Conservation (phyloP, 2,113 vertebrate genomes). For the Cyanoderma ruficeps region DNA sequence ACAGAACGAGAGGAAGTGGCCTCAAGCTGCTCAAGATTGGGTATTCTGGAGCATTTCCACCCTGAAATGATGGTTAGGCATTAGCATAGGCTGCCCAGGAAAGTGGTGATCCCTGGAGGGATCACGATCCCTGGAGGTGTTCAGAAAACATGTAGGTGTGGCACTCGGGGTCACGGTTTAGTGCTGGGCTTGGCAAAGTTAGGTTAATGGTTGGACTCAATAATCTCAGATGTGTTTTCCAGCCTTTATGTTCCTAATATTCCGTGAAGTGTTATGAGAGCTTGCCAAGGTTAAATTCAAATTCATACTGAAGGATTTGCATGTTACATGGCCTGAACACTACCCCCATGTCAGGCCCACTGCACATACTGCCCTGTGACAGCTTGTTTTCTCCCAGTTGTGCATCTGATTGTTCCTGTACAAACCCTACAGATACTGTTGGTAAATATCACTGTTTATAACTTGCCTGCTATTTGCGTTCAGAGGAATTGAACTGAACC, state of each 20-base stretch:
- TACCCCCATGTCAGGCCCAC: accelerated
- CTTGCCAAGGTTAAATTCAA: accelerated
- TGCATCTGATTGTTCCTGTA: neutral
- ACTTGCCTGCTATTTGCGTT: neutral
- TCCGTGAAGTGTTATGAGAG: accelerated
- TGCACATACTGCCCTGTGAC: neutral
- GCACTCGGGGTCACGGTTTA: neutral
- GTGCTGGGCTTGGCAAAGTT: neutral
- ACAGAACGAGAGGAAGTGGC: neutral
- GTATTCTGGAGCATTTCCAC: neutral
- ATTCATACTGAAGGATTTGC: neutral
- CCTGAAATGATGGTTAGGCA: neutral
- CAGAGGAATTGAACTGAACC: neutral
- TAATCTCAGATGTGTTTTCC: neutral
- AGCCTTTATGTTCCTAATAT: neutral
- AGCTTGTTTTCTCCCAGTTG: neutral
- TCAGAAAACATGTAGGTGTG: neutral
- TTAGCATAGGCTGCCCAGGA: neutral
- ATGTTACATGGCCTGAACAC: neutral
- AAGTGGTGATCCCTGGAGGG: neutral
- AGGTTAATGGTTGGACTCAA: neutral
- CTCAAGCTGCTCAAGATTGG: neutral
- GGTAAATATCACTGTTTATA: neutral
- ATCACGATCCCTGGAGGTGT: neutral
- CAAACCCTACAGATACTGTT: no score